These are phyloP conservation scores for Rhopalosiphum nymphaeae DNA, from an alignment of 2,888 invertebrate species.

Conservation along the genomic window DNA sequence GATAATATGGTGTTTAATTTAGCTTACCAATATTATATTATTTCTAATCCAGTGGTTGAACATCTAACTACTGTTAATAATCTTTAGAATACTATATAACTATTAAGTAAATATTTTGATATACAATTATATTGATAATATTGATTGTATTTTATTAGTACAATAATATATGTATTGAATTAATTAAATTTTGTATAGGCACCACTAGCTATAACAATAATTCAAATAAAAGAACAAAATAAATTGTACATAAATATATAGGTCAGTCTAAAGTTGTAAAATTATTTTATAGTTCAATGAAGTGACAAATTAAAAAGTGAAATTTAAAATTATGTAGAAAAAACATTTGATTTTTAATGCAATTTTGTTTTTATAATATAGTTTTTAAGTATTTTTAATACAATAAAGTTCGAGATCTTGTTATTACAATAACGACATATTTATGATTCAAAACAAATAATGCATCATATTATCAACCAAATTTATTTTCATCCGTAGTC, in stretches of 20 bases:
- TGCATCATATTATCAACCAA: not conserved
- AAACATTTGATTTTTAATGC: not conserved
- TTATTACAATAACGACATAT: not conserved
- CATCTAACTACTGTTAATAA: not conserved
- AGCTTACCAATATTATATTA: not conserved
- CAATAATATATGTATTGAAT: not conserved
- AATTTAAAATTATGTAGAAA: not conserved
- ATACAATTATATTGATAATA: not conserved
- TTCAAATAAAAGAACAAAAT: not conserved
- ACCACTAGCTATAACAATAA: not conserved
- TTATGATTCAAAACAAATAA: not conserved
- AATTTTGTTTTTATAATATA: no score
- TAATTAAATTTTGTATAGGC: not conserved
- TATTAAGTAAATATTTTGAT: not conserved
- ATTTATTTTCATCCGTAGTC: not conserved
- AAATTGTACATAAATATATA: not conserved
- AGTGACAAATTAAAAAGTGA: not conserved
- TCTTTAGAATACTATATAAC: not conserved
- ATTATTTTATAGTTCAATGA: not conserved
- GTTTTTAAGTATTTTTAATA: not conserved
- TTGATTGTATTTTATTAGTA: not conserved
- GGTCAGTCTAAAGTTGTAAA: not conserved
- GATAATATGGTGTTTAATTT: not conserved
- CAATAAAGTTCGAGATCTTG: not conserved
- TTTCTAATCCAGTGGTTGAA: not conserved